These are phyloP conservation scores for Conger conger DNA, from an alignment of 2,113 vertebrate genomes.

Conservation along the genomic window DNA sequence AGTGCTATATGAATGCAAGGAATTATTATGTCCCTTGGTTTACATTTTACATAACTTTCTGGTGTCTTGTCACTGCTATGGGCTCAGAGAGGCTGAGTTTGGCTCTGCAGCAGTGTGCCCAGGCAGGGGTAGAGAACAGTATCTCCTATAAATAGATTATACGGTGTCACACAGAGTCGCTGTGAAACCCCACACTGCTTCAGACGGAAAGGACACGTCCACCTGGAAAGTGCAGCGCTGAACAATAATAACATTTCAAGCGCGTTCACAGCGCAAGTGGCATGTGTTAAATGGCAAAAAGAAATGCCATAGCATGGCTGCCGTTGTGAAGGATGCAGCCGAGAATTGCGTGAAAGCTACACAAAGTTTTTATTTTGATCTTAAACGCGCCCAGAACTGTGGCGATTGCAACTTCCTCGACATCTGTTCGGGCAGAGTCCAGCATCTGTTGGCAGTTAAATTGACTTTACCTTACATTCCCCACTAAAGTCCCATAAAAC, in stretches of 20 bases:
- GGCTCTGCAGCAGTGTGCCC: not conserved
- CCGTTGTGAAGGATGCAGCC: too few relatives aligned
- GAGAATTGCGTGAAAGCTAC: too few relatives aligned
- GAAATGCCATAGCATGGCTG: too few relatives aligned
- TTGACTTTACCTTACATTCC: not conserved
- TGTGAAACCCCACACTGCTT: not conserved
- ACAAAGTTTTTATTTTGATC: too few relatives aligned
- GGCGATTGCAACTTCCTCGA: too few relatives aligned
- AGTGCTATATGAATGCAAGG: too few relatives aligned
- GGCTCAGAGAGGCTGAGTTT: not conserved
- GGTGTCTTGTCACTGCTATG: not conserved
- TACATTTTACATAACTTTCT: not conserved
- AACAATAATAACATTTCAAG: not conserved
- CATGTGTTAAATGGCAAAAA: not conserved
- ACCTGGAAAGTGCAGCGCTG: not conserved
- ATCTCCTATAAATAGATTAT: not conserved
- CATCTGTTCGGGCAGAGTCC: too few relatives aligned
- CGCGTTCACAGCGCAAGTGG: not conserved
- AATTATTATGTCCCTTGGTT: not conserved
- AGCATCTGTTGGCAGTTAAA: not conserved
- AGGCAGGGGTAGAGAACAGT: not conserved
- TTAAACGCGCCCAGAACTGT: too few relatives aligned
- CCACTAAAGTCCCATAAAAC: not conserved
- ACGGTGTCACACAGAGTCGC: not conserved
- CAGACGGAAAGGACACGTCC: not conserved